These are phyloP conservation scores for Acholoe squamosa DNA, from an alignment of 2,888 invertebrate genomes.

Conservation along the genomic window DNA sequence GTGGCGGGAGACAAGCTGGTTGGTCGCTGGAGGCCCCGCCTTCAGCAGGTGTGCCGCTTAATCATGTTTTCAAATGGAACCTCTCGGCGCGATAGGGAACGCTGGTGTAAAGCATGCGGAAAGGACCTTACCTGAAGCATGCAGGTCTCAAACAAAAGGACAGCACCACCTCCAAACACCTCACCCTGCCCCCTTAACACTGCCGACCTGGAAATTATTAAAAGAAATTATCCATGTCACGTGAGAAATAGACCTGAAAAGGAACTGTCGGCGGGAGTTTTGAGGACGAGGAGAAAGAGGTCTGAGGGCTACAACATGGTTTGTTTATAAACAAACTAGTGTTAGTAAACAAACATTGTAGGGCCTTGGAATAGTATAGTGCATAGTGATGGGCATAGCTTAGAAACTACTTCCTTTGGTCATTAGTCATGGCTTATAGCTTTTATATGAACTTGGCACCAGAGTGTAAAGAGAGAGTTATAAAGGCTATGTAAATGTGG, in stretches of 20 bases:
- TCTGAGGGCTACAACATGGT: conserved; percentile 3
- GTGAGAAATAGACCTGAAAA: not conserved
- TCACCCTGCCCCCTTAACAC: not conserved
- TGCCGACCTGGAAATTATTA: conserved; percentile 11
- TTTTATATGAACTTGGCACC: not conserved
- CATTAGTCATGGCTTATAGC: conserved; percentile 19
- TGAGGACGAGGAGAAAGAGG: conserved; percentile 8
- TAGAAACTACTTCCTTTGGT: not conserved
- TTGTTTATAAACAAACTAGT: conserved; percentile 51
- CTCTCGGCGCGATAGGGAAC: not conserved
- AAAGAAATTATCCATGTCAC: conserved; percentile 17
- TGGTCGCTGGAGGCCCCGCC: conserved; percentile 27
- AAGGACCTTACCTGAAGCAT: not conserved
- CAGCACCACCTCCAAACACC: conserved; percentile 8
- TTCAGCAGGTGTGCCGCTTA: not conserved
- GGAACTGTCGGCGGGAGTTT: not conserved
- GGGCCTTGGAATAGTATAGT: not conserved
- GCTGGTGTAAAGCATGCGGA: conserved; percentile 5
- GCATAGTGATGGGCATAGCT: not conserved
- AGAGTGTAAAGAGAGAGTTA: not conserved
- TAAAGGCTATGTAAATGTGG: conserved; percentile 19
- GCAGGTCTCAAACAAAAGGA: conserved; percentile 36
- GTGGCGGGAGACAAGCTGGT: conserved; percentile 13
- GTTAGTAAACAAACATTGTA: conserved; percentile 38
- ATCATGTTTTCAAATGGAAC: not conserved